A percentile compares a stretch with the other conserved stretches of the same genome.
These are phyloP conservation scores for Coptodon rendalli DNA, from an alignment of 2,113 vertebrate species.

Conservation along the genomic window DNA sequence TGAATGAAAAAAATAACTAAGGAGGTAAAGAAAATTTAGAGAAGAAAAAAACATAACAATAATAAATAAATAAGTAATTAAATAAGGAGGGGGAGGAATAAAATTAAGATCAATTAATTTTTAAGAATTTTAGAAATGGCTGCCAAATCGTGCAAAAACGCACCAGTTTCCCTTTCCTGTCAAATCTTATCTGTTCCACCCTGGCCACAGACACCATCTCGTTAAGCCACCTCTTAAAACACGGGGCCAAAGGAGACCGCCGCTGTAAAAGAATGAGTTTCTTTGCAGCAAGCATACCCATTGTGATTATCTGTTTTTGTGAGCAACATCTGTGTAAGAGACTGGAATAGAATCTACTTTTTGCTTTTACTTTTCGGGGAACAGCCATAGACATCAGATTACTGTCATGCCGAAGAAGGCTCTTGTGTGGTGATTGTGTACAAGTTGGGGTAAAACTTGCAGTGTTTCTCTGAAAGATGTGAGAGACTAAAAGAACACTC, in stretches of 20 bases:
- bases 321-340: slow-evolving; percentile 12
- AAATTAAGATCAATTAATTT: neutral
- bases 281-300: neutral
- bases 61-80: neutral
- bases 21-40: neutral
- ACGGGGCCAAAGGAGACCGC: neutral
- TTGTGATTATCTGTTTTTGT: neutral
- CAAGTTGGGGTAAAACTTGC: neutral
- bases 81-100: neutral
- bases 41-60: neutral
- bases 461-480: neutral
- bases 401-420: neutral
- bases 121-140: neutral
- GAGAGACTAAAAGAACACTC: neutral
- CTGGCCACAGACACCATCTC: neutral
- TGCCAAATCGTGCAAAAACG: neutral
- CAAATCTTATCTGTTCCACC: neutral
- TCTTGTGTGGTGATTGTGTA: neutral
- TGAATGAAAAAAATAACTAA: neutral
- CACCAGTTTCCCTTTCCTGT: neutral
- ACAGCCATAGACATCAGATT: neutral
- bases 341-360: slow-evolving; percentile 25
- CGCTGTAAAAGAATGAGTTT: neutral
- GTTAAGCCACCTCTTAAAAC: neutral
- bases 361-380: slow-evolving; percentile 4